These are phyloP conservation scores for Neoaliturus tenellus DNA, from an alignment of 2,888 invertebrate genomes.

Conservation along the genomic window DNA sequence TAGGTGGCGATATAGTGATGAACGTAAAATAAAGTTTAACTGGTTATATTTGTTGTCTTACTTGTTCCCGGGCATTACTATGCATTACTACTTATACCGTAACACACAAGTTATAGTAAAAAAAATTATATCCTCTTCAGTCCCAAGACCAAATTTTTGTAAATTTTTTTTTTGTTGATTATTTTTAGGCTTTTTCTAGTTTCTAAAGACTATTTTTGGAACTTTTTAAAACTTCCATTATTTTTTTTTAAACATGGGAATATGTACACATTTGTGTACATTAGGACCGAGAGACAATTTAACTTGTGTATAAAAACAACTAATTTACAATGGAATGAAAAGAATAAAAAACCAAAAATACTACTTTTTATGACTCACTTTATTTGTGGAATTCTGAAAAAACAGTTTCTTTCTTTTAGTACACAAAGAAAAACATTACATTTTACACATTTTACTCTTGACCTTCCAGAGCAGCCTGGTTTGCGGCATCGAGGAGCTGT, in stretches of 20 bases:
- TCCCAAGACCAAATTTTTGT: no score
- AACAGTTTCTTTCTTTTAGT: slow-evolving; percentile 46
- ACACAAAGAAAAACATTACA: slow-evolving; percentile 26
- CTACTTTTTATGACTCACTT: not conserved
- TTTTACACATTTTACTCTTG: not conserved
- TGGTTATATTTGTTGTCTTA: no score
- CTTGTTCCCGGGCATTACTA: no score
- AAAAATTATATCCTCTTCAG: no score
- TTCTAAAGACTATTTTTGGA: no score
- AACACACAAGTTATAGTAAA: no score
- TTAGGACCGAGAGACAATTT: not conserved
- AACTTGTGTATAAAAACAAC: not conserved
- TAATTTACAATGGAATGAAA: not conserved
- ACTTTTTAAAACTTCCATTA: not conserved
- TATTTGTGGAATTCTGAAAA: slow-evolving; percentile 35
- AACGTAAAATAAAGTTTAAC: no score
- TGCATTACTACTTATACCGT: no score
- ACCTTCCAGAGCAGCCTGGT: slow-evolving; percentile 25
- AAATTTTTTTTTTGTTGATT: no score
- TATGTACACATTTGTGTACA: slow-evolving; percentile 6
- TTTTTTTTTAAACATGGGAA: not conserved
- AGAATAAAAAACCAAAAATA: not conserved
- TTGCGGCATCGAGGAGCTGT: slow-evolving; percentile 16
- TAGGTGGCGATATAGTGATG: no score
- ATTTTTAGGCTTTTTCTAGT: no score